A percentile compares a stretch with the other conserved stretches of the same genome.
Evolutionary conservation across 2,888 invertebrate species (phyloP).

Genomic region (Andrena praecox): DNA sequence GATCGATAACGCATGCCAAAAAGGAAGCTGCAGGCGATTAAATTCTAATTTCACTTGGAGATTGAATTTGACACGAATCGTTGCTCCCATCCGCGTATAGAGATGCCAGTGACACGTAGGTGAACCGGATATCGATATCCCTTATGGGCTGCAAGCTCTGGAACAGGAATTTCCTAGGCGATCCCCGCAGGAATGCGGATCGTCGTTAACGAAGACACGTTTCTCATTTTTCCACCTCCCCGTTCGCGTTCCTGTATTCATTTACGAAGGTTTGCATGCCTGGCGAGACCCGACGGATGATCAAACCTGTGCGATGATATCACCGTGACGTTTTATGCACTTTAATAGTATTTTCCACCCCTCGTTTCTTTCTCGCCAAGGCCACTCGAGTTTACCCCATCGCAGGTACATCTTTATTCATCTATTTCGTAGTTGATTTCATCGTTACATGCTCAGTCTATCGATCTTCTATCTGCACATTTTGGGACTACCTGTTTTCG

Average conservation of each 20-base stretch:
- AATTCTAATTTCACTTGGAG: slow-evolving; percentile 23
- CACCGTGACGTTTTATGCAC: slow-evolving; percentile 12
- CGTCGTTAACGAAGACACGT: slow-evolving; percentile 73
- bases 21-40: background rate
- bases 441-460: background rate
- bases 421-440: background rate
- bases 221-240: slow-evolving; percentile 51
- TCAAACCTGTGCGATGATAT: slow-evolving; percentile 35
- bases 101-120: slow-evolving; percentile 64
- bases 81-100: slow-evolving; percentile 24
- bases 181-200: slow-evolving; percentile 73
- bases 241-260: slow-evolving; percentile 58
- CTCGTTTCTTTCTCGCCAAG: background rate
- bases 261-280: slow-evolving; percentile 64
- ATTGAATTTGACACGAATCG: slow-evolving; percentile 47
- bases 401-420: background rate
- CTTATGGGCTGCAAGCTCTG: slow-evolving; percentile 46
- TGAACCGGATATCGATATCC: slow-evolving; percentile 71
- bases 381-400: background rate
- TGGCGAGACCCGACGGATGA: slow-evolving; percentile 55
- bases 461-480: background rate
- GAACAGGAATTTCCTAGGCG: slow-evolving; percentile 71
- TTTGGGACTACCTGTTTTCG: background rate
- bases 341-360: slow-evolving; percentile 17
- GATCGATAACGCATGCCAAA: background rate